Conservation (phyloP, 2,888 invertebrate species). For the Drosophila cognata region DNA sequence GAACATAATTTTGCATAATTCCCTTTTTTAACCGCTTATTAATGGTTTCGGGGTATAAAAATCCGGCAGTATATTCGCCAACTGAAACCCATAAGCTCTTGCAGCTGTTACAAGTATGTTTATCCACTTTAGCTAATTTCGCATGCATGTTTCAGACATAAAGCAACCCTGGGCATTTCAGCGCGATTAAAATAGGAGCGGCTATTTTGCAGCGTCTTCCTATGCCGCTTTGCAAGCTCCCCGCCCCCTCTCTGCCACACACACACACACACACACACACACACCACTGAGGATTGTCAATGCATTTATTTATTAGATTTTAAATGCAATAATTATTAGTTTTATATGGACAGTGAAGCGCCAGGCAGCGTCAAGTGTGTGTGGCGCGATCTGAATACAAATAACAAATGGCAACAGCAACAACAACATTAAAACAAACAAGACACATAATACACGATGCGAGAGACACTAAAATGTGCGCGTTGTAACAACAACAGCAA, state of each 20-base stretch:
- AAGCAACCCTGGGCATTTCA: conserved; percentile 40
- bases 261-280: conserved; percentile 6
- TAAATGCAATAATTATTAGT: conserved; percentile 81
- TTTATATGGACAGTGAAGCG: conserved; percentile 79
- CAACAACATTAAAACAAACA: conserved; percentile 20
- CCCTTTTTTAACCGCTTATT: neutral
- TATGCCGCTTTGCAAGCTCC: neutral
- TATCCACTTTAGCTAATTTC: neutral
- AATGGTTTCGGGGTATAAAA: neutral
- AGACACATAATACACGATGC: conserved; percentile 33
- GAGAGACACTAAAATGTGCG: conserved; percentile 22
- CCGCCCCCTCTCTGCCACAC: neutral
- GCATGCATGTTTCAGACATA: neutral
- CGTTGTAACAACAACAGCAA: conserved; percentile 3
- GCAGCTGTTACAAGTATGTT: no score
- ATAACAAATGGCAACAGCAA: conserved; percentile 7
- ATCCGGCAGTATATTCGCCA: neutral
- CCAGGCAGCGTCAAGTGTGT: conserved; percentile 57
- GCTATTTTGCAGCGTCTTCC: conserved; percentile 38
- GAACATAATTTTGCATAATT: neutral
- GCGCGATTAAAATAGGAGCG: conserved; percentile 74
- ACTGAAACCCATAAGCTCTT: neutral
- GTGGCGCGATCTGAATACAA: conserved; percentile 61
- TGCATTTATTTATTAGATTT: conserved; percentile 80
- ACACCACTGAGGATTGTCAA: conserved; percentile 60